Conservation (phyloP, 2,797 vertebrate species). For the Premnoplex brunnescens region DNA sequence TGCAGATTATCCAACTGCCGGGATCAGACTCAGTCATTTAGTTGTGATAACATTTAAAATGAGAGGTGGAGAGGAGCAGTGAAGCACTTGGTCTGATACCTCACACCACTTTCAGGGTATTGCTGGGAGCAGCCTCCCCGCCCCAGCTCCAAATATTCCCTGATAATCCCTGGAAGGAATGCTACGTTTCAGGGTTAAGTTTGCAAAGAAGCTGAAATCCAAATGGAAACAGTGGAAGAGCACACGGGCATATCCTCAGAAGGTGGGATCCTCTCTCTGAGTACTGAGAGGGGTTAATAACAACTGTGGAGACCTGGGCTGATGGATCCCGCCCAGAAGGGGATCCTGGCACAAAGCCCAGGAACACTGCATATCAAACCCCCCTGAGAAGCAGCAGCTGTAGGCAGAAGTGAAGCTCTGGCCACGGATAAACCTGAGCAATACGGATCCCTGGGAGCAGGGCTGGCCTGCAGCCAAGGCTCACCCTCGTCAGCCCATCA, state of each 20-base stretch:
- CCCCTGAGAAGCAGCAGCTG: background rate
- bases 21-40: background rate
- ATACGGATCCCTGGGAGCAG: fast-evolving
- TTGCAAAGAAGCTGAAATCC: background rate
- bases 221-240: background rate
- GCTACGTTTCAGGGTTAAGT: fast-evolving
- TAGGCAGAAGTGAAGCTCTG: background rate
- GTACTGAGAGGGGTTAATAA: background rate
- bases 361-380: background rate
- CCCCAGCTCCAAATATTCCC: background rate
- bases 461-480: background rate
- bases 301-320: background rate
- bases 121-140: background rate
- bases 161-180: background rate
- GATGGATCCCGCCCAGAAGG: background rate
- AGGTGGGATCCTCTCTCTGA: background rate
- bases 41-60: background rate
- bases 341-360: background rate
- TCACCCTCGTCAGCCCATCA: fast-evolving
- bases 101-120: background rate
- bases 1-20: background rate
- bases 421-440: fast-evolving
- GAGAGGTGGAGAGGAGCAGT: background rate
- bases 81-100: background rate
- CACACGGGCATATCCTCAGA: fast-evolving